These are phyloP conservation scores for Neuroterus valhalla DNA, from an alignment of 1,140 invertebrate species.

Conservation along the genomic window DNA sequence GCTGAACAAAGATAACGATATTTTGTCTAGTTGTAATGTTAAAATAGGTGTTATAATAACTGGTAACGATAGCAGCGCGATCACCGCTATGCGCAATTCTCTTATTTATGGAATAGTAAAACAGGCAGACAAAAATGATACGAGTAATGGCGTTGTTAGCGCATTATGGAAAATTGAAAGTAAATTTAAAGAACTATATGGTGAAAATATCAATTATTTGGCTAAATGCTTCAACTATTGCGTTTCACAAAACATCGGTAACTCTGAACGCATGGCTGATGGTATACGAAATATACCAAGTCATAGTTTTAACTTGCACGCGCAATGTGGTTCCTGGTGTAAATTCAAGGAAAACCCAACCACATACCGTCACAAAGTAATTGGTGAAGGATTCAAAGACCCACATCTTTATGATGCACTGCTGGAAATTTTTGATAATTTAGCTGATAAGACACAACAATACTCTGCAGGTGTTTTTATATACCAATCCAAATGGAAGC, in stretches of 20 bases:
- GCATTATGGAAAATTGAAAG: constrained; percentile 44
- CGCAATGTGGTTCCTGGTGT: constrained; percentile 47
- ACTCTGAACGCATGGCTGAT: constrained; percentile 36
- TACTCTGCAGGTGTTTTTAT: too few species aligned
- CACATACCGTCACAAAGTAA: constrained; percentile 37
- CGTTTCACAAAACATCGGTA: constrained; percentile 46
- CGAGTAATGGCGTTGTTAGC: constrained; percentile 41
- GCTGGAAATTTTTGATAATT: too few species aligned
- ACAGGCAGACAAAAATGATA: constrained; percentile 49
- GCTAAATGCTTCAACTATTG: constrained; percentile 46
- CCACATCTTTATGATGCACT: too few species aligned
- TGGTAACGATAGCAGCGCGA: constrained; percentile 44
- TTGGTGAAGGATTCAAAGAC: constrained; percentile 41
- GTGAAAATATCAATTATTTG: constrained; percentile 44
- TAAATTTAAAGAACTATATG: constrained; percentile 40
- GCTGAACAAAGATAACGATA: constrained; percentile 38
- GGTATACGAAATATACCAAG: constrained; percentile 45
- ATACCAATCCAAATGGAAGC: too few species aligned
- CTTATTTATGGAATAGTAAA: constrained; percentile 41
- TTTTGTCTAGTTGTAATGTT: constrained; percentile 36
- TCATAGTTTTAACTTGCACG: constrained; percentile 42
- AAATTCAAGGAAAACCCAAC: constrained; percentile 35
- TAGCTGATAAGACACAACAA: too few species aligned
- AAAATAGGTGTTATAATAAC: too few species aligned
- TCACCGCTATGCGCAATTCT: constrained; percentile 37